Percentiles rank a stretch among this genome's conserved stretches.
phyloP scores from a whole-genome alignment of 2,888 invertebrate species.

The Andrena trimmerana region DNA sequence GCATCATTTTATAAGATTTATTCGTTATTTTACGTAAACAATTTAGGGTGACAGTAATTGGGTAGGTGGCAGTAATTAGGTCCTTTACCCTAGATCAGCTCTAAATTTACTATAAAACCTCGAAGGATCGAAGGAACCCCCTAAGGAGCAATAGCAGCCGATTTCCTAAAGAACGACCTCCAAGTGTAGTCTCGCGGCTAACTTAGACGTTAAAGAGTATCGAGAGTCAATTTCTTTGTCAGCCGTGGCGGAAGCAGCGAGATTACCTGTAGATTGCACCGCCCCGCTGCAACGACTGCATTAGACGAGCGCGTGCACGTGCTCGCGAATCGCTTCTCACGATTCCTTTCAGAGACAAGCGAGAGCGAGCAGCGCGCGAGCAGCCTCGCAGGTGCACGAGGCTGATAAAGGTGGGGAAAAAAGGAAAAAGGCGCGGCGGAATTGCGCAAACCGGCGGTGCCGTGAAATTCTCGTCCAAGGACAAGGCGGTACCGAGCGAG shows the following conservation, averaged over 20 bases:
- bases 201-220: constrained; percentile 1
- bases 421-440: constrained; percentile 43
- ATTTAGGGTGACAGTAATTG: too few species aligned
- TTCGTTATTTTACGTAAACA: too few species aligned
- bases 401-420: constrained; percentile 28
- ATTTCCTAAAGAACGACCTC: not conserved
- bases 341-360: constrained; percentile 22
- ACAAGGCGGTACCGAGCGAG: constrained; percentile 56
- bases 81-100: not conserved
- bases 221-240: constrained; percentile 21
- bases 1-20: too few species aligned
- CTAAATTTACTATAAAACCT: not conserved
- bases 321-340: constrained; percentile 42
- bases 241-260: constrained; percentile 23
- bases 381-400: constrained; percentile 57
- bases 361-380: constrained; percentile 12
- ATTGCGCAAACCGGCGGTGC: constrained; percentile 59
- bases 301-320: constrained; percentile 36
- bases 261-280: constrained; percentile 20
- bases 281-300: constrained; percentile 10
- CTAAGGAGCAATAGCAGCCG: not conserved
- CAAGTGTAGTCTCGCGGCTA: not conserved
- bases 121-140: too few species aligned
- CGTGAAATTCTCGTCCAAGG: constrained; percentile 70
- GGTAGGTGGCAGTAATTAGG: too few species aligned